Percentiles rank a stretch among this genome's conserved stretches.
Conservation (phyloP, 1,140 invertebrate genomes). For the Metaphire vulgaris region DNA sequence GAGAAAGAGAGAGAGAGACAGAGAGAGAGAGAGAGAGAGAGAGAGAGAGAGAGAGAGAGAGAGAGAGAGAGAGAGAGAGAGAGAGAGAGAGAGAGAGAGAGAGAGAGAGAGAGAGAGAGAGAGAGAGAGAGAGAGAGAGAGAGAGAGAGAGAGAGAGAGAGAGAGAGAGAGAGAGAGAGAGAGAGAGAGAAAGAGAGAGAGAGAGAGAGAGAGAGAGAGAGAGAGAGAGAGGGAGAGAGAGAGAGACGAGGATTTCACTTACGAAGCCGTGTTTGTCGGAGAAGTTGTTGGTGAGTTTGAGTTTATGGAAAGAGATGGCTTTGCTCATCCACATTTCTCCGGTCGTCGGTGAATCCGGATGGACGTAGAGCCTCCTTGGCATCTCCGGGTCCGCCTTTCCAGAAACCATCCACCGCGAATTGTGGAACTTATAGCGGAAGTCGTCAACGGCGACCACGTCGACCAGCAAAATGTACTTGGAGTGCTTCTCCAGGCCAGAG, state of each 20-base stretch:
- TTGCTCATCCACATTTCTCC: constrained; percentile 79
- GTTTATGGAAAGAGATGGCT: constrained; percentile 79
- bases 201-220: neutral
- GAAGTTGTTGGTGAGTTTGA: constrained; percentile 91
- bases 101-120: constrained; percentile 1
- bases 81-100: constrained; percentile 1
- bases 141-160: neutral
- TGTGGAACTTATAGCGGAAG: constrained; percentile 94
- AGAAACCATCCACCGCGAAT: constrained; percentile 85
- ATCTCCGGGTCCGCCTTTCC: constrained; percentile 76
- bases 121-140: constrained; percentile 1
- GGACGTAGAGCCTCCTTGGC: constrained; percentile 77
- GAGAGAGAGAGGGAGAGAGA: neutral
- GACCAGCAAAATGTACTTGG: constrained; percentile 93
- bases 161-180: neutral
- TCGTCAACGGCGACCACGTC: constrained; percentile 94
- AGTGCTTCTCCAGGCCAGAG: constrained; percentile 72
- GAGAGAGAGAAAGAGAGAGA: neutral
- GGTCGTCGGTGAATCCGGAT: constrained; percentile 74
- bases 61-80: constrained; percentile 1
- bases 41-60: neutral
- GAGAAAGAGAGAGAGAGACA: neutral
- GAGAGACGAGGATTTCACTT: constrained; percentile 57
- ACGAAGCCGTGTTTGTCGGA: constrained; percentile 99
- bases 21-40: neutral